These are phyloP conservation scores for Sphyrna mokarran DNA, from an alignment of 2,113 vertebrate genomes.

Conservation along the genomic window DNA sequence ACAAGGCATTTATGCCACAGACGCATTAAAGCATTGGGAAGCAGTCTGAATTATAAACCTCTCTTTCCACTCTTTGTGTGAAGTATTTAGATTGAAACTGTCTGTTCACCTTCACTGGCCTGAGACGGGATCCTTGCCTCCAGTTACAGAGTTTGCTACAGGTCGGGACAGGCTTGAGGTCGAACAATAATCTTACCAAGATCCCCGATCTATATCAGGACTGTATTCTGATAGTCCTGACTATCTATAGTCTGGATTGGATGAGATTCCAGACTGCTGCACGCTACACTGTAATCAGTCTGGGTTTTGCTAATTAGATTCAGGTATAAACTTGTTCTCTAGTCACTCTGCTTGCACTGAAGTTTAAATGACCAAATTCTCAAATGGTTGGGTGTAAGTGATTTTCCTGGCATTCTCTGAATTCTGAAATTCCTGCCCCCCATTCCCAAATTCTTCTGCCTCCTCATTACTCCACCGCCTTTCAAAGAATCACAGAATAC, in stretches of 20 bases:
- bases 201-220: too few relatives aligned
- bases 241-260: background rate
- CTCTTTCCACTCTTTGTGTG: background rate
- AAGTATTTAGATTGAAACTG: background rate
- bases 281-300: background rate
- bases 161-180: background rate
- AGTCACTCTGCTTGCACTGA: background rate
- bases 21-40: background rate
- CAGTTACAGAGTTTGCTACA: background rate
- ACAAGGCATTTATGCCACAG: background rate
- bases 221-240: too few relatives aligned
- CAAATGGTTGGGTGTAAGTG: background rate
- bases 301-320: background rate
- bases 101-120: background rate
- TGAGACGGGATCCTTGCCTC: background rate
- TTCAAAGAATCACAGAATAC: too few relatives aligned
- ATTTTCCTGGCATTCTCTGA: background rate
- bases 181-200: background rate
- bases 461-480: background rate
- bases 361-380: background rate
- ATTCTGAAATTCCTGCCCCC: background rate
- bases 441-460: background rate
- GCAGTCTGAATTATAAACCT: background rate
- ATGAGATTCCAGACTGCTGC: background rate
- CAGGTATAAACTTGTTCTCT: background rate